A percentile compares a stretch with the other conserved stretches of the same genome.
Conservation (phyloP, 2,113 vertebrate genomes). For the Leptosomus discolor region DNA sequence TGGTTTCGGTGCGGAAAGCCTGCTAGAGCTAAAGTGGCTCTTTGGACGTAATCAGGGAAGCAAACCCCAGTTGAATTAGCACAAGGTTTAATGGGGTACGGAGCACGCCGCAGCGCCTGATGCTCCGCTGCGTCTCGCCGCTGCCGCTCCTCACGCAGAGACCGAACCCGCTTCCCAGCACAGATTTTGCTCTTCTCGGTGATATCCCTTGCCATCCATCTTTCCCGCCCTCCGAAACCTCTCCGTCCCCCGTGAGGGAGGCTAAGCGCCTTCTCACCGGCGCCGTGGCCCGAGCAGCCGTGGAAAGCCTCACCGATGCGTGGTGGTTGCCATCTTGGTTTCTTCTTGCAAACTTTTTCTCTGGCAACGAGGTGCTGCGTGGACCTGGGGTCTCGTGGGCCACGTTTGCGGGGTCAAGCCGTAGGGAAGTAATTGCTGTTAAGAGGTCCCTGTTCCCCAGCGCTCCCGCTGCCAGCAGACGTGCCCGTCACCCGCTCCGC, state of each 20-base stretch:
- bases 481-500: background rate
- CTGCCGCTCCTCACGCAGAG: background rate
- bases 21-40: background rate
- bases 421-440: background rate
- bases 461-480: background rate
- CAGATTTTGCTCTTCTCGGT: accelerated
- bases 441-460: background rate
- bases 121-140: accelerated
- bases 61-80: background rate
- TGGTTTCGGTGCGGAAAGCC: background rate
- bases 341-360: background rate
- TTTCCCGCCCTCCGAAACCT: background rate
- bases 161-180: background rate
- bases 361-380: accelerated
- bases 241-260: too few relatives aligned
- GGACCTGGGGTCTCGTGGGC: background rate
- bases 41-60: background rate
- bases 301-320: accelerated
- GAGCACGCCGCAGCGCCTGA: background rate
- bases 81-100: background rate
- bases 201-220: background rate
- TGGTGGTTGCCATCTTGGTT: background rate
- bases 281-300: accelerated
- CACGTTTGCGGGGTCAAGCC: background rate
- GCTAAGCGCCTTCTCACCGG: accelerated